A percentile compares a stretch with the other conserved stretches of the same genome.
phyloP scores from a whole-genome alignment of 37 sponge, comb jelly and placozoan species.

The Diacarnus erythraeanus region DNA sequence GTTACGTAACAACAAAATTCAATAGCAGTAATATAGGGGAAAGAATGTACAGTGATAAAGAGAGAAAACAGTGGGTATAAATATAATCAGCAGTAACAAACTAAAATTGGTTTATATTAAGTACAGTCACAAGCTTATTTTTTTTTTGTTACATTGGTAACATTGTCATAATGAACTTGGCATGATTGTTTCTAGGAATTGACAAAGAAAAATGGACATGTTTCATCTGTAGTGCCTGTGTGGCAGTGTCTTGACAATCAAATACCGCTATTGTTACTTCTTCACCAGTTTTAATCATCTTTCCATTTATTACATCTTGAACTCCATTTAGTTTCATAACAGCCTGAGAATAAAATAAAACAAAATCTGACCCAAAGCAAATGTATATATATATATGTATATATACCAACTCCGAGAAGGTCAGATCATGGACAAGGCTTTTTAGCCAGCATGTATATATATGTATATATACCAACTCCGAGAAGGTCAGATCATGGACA shows the following conservation, averaged over 20 bases:
- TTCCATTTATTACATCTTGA: slow-evolving; percentile 14
- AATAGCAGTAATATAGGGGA: too few species aligned
- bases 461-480: too few species aligned
- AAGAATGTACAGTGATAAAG: neutral
- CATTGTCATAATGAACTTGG: slow-evolving; percentile 56
- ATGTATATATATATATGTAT: too few species aligned
- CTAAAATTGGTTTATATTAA: too few species aligned
- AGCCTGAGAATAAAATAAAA: neutral
- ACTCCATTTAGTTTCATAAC: neutral
- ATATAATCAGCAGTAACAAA: too few species aligned
- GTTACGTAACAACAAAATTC: too few species aligned
- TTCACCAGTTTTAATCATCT: slow-evolving; percentile 34
- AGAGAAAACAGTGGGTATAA: too few species aligned
- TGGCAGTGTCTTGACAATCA: slow-evolving; percentile 33
- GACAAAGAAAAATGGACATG: slow-evolving; percentile 33
- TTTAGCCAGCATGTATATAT: neutral
- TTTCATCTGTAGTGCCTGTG: slow-evolving; percentile 43
- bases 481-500: slow-evolving; percentile 8
- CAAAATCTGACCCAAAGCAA: neutral
- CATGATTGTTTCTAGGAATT: slow-evolving; percentile 57
- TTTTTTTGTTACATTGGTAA: neutral
- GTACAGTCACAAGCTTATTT: too few species aligned
- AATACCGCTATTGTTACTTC: slow-evolving; percentile 49
- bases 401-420: slow-evolving; percentile 27
- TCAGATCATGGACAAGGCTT: slow-evolving; percentile 8